Conservation (phyloP, 2,888 invertebrate species). For the Cantharis lateralis region DNA sequence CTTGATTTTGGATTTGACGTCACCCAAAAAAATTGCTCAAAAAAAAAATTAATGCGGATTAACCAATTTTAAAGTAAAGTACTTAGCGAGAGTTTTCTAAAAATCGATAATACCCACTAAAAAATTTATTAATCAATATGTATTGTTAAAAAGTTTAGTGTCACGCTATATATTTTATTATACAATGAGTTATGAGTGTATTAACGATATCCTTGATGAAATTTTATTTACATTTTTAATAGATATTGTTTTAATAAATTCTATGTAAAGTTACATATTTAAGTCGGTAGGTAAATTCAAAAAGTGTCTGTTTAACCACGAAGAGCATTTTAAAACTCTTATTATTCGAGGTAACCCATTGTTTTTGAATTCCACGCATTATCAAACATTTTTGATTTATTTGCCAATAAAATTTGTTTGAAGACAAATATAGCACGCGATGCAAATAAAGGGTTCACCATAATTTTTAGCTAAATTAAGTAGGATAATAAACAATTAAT, state of each 20-base stretch:
- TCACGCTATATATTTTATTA: background rate
- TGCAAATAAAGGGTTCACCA: background rate
- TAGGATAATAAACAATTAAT: background rate
- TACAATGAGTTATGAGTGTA: background rate
- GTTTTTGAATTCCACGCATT: background rate
- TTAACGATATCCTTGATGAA: background rate
- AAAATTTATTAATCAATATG: background rate
- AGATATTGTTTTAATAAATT: background rate
- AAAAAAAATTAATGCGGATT: background rate
- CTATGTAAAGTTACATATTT: background rate
- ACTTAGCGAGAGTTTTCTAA: background rate
- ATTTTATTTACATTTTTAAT: background rate
- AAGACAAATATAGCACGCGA: background rate
- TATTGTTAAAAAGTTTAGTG: background rate
- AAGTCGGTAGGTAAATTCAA: background rate
- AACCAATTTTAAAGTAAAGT: background rate
- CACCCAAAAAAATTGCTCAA: background rate
- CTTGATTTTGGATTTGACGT: constrained; percentile 5
- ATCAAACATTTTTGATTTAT: background rate
- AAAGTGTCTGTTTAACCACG: background rate
- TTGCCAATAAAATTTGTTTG: background rate
- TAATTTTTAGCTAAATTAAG: background rate
- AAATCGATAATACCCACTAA: background rate
- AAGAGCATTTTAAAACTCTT: background rate
- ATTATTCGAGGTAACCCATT: background rate